Conservation (phyloP, 92 coral and sea anemone species). For the Zoanthus sociatus region DNA sequence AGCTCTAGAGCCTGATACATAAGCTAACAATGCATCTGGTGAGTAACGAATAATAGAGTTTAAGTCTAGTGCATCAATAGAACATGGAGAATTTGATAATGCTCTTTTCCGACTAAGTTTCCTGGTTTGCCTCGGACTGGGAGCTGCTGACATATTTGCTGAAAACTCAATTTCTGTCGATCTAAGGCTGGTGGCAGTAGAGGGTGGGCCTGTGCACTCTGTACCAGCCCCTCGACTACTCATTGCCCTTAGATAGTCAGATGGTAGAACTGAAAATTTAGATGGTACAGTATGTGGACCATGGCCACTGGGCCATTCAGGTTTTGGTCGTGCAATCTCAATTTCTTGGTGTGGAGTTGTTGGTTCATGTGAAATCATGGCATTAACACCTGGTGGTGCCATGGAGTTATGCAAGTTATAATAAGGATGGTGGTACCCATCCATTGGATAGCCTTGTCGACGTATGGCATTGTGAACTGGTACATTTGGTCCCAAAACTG, state of each 20-base stretch:
- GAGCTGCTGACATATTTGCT: slow-evolving; percentile 69
- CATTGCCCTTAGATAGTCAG: slow-evolving; percentile 79
- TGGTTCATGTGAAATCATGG: slow-evolving; percentile 47
- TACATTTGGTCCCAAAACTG: slow-evolving; percentile 61
- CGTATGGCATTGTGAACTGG: slow-evolving; percentile 61
- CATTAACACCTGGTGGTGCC: slow-evolving; percentile 44
- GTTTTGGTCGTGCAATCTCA: slow-evolving; percentile 95
- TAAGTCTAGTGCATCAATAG: slow-evolving; percentile 96
- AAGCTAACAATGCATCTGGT: slow-evolving; percentile 94
- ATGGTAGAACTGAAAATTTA: slow-evolving; percentile 78
- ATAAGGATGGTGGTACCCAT: slow-evolving; percentile 62
- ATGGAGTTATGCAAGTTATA: slow-evolving; percentile 43
- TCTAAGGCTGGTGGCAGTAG: slow-evolving; percentile 93
- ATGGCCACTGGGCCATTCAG: slow-evolving; percentile 92
- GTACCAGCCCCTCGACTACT: slow-evolving; percentile 72
- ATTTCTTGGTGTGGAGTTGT: slow-evolving; percentile 55
- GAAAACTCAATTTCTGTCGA: slow-evolving; percentile 91
- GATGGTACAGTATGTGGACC: slow-evolving; percentile 69
- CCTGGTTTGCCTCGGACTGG: slow-evolving; percentile 89
- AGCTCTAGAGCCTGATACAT: slow-evolving; percentile 80
- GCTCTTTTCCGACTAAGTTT: slow-evolving; percentile 86
- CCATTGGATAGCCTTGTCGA: slow-evolving; percentile 49
- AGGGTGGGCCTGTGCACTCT: slow-evolving; percentile 90
- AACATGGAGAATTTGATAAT: slow-evolving; percentile 89
- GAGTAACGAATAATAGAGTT: slow-evolving; percentile 92